Base-by-base conservation (phyloP, 1,140 invertebrate species). In the Zophobas morio region DNA sequence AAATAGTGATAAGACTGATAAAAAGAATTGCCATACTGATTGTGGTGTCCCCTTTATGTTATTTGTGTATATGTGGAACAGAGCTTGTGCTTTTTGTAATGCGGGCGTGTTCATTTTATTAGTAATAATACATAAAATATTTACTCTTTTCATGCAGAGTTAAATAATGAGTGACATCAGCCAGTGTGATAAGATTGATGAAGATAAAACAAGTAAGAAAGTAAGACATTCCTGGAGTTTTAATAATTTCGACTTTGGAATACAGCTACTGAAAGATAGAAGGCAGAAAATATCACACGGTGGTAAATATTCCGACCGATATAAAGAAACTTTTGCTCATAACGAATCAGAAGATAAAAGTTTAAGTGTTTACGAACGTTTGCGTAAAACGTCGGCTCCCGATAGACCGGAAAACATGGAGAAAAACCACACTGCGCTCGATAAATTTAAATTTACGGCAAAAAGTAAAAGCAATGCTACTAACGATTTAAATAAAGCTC, bases 381-480 rank as follows among this genome's bases (percentile, higher is more conserved):
- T 42, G 20, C 39, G 60, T 46, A 42, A 40, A 66, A 42, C 60
- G 8, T 66, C 60, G 0, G 3, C 1, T 35, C 40, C 33, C 33
- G 35, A n/a, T 36, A 57, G 35, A 35, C 54, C 54, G 1, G 39
- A 66, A 42, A 66, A 81, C 5, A 76, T 79, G 73, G 77, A 75
- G 37, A 76, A 82, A 37, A 80, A 79, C 47, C 79, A 40, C 34
- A 4, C 34, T 4, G 1, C 54, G 2, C 33, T 57, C 3, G 60
- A 66, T n/a, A 42, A 42, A 66, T 2, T 46, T 6, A 66, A 42
- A 66, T 8, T 63, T 39, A 8, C 36, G 2, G 34, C 49, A 39
- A 86, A 37, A 70, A 51, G 1, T 84, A 87, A 63, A 80, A 86
- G 79, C 56, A 85, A 85, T 56, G 84, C 84, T 6, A 85, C 84